Percentiles rank a stretch among this genome's conserved stretches.
phyloP scores from a whole-genome alignment of 2,113 vertebrate genomes.

The Esox niger region DNA sequence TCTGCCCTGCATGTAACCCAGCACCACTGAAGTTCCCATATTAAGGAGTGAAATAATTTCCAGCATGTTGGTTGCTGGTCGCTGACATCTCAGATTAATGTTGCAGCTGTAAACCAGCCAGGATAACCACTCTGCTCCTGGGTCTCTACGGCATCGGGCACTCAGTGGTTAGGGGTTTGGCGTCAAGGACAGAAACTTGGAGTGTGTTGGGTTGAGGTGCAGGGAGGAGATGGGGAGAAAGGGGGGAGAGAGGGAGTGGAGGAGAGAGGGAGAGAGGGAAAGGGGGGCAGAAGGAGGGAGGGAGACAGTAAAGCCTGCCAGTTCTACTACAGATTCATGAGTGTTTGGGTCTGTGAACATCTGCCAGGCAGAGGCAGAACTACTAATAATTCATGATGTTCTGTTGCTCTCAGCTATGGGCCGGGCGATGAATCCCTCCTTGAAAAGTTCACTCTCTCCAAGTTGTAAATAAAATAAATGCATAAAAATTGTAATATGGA shows the following conservation, averaged over 20 bases:
- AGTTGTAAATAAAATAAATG: too few relatives aligned
- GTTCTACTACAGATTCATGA: slow-evolving; percentile 72
- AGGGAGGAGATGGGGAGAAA: too few relatives aligned
- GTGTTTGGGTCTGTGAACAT: slow-evolving; percentile 76
- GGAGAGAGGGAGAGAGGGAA: too few relatives aligned
- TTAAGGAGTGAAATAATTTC: slow-evolving; percentile 66
- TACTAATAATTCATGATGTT: slow-evolving; percentile 79
- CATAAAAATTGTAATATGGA: too few relatives aligned
- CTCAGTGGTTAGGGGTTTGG: too few relatives aligned
- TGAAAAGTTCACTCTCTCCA: slow-evolving; percentile 70
- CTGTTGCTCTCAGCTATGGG: slow-evolving; percentile 63
- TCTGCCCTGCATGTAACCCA: too few relatives aligned
- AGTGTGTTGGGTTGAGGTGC: slow-evolving; percentile 64
- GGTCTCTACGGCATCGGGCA: too few relatives aligned
- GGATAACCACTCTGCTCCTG: slow-evolving; percentile 64
- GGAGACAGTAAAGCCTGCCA: slow-evolving; percentile 61
- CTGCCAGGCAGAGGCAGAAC: slow-evolving; percentile 64
- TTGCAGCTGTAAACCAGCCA: slow-evolving; percentile 66
- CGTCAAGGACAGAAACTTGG: too few relatives aligned
- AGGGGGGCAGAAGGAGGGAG: too few relatives aligned
- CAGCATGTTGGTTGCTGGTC: slow-evolving; percentile 57
- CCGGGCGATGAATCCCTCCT: slow-evolving; percentile 67
- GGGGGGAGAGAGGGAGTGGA: too few relatives aligned
- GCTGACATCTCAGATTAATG: slow-evolving; percentile 70
- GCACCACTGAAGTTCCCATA: slow-evolving; percentile 70